These are phyloP conservation scores for Pammene fasciana DNA, from an alignment of 2,888 invertebrate genomes.

Conservation along the genomic window DNA sequence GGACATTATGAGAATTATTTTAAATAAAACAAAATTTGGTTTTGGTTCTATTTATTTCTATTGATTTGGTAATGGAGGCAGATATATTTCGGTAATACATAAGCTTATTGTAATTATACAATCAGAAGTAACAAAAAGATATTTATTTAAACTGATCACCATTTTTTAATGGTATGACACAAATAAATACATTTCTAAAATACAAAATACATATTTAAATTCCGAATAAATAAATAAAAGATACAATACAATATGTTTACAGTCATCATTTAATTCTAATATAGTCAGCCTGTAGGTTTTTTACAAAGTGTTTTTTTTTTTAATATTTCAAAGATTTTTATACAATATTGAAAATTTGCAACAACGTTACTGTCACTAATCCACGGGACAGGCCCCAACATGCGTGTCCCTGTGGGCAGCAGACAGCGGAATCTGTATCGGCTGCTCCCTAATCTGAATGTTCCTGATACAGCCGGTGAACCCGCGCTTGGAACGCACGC, in stretches of 20 bases:
- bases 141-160: background rate
- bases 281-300: too few relatives aligned
- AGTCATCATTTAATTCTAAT: too few relatives aligned
- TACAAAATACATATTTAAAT: background rate
- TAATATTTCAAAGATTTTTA: background rate
- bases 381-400: constrained; percentile 90
- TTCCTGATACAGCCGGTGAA: constrained; percentile 92
- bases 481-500: constrained; percentile 87
- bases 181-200: too few relatives aligned
- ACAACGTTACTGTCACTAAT: constrained; percentile 72
- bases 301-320: background rate
- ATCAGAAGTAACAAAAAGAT: background rate
- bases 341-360: background rate
- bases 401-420: constrained; percentile 89
- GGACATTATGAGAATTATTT: too few relatives aligned
- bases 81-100: constrained; percentile 8
- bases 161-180: too few relatives aligned
- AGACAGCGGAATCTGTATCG: constrained; percentile 61
- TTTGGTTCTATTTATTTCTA: constrained; percentile 23
- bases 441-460: constrained; percentile 81
- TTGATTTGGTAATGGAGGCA: constrained; percentile 25
- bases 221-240: background rate
- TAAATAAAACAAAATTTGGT: background rate
- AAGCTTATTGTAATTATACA: background rate
- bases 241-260: too few relatives aligned